These are phyloP conservation scores for Microtus montanus DNA, from an alignment of 2,113 vertebrate genomes.

Conservation along the genomic window DNA sequence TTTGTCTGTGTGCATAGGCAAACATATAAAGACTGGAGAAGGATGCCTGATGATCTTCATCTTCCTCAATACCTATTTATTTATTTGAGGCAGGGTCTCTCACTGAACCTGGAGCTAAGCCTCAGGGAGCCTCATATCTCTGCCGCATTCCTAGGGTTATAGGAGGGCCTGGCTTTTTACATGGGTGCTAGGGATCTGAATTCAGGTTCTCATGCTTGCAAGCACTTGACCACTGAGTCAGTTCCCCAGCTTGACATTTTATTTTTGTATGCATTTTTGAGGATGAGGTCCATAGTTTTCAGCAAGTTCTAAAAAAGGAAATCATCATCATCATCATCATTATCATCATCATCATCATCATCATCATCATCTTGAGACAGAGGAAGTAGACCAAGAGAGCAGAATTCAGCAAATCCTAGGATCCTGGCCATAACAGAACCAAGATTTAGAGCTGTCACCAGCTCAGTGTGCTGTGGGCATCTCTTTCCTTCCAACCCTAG, in stretches of 20 bases:
- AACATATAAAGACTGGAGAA: background rate
- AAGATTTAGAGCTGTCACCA: background rate
- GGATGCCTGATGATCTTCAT: background rate
- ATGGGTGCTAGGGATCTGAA: background rate
- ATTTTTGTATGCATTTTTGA: background rate
- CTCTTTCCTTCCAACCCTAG: background rate
- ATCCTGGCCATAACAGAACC: rapidly evolving
- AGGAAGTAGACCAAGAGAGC: background rate
- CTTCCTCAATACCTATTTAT: background rate
- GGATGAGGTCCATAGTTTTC: background rate
- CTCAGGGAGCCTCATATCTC: background rate
- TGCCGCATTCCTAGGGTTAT: background rate
- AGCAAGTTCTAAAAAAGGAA: background rate
- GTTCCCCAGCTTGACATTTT: background rate
- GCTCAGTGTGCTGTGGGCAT: background rate
- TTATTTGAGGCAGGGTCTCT: background rate
- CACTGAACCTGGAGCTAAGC: background rate
- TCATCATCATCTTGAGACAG: background rate
- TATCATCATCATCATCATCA: no score
- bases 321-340: no score
- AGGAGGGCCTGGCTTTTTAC: no score
- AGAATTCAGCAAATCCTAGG: background rate
- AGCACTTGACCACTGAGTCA: background rate
- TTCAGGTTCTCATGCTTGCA: background rate
- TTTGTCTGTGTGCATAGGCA: background rate